Base-by-base conservation (phyloP, 30 jellyfish, hydroid and myxozoan genomes). In the Turritopsis rubra region DNA sequence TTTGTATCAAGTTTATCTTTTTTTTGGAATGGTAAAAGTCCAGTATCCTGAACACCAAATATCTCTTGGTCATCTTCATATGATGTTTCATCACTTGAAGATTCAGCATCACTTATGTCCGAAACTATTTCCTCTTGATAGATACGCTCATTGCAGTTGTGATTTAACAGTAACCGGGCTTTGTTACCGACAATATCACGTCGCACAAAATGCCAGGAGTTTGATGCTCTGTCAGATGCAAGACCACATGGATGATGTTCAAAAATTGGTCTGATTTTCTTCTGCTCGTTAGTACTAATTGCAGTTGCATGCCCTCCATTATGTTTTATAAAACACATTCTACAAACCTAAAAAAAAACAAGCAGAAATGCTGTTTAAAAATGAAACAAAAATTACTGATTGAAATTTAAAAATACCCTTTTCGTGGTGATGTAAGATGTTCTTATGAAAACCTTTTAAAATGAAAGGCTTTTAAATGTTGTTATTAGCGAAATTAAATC, bases 201-300 rank as follows among this genome's bases (percentile, higher is more conserved):
- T 27, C 87, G 31, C 17, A 80, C 82, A 26, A 80, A 80, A 70
- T 80, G 82, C 87, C 87, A 80, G 22, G 87, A 53, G 41, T 80
- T 65, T 0, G 87, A 80, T 22, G 87, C 87, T n/a, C 87, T 53
- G 26, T 52, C 82, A 25, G 87, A 22, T 21, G 87, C 65, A 30
- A 80, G 26, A 22, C 87, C 87, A 80, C 77, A 53, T 52, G 81
- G 81, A 53, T 23, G 81, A 53, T 65, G 79, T 27, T 80, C 85
- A 77, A 77, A 60, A 21, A 70, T 18, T 24, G 81, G 87, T 80
- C 29, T 31, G 16, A 23, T 27, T 29, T 53, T 53, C 52, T 9
- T 31, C 1, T 17, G 54, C 20, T 80, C 60, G 13, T 53, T 52
- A 28, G 71, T 53, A 52, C 60, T 80, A 21, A 22, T 52, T 52